Base-by-base conservation (phyloP, 1,140 invertebrate species). In the Acyrthosiphon pisum region DNA sequence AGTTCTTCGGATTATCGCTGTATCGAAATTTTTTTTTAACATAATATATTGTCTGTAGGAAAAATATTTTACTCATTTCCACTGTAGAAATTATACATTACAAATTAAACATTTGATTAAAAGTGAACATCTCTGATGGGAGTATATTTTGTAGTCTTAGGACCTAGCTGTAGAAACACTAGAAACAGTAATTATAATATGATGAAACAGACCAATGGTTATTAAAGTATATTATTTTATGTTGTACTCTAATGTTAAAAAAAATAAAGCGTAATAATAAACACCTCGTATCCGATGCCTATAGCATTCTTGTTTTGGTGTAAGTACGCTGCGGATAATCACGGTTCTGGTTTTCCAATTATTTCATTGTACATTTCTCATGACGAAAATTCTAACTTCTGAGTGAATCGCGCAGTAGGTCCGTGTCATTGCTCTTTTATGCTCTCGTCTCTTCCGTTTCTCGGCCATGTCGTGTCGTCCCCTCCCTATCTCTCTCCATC, bases 301-400 rank as follows among this genome's bases (percentile, higher is more conserved):
- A 41, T 41, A 89, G 35, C 50, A 89, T 89, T 89, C 88, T 89
- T 89, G 35, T 37, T 89, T 89, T 56, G 35, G 53, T 76, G n/a
- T 56, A 89, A 89, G 88, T 89, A 41, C 35, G 56, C 22, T 26
- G 50, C 22, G 50, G 48, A 89, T 89, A 89, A 89, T 56, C 88
- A 89, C 48, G 22, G 50, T 89, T 89, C 48, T 89, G 88, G 88
- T 89, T 89, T 89, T 56, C 88, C 50, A 89, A 89, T 89, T 89
- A 37, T 89, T 89, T 89, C 22, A 89, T 56, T 89, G 50, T 56
- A 89, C 35, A 53, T 89, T 89, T 89, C 88, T 53, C 88, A 26
- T 56, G 37, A 89, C 50, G 35, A 56, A 89, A 89, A 89, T 89
- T 56, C 88, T 53, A 26, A 41, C 41, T 41, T 41, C 41, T 41